Base-by-base conservation (phyloP, 1,140 invertebrate genomes). In the Bombus cullumanus region DNA sequence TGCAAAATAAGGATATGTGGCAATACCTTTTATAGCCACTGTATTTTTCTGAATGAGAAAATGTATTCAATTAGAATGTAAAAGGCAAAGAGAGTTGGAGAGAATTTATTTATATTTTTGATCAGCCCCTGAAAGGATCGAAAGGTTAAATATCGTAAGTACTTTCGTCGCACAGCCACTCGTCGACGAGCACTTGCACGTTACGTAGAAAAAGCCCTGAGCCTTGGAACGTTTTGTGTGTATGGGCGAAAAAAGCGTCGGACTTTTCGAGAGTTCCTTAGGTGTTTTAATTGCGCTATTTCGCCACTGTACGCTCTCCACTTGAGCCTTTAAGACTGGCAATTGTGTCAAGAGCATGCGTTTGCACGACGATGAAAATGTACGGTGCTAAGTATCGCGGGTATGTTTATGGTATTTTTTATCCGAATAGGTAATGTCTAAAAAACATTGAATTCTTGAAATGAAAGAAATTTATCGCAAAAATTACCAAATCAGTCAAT, bases 321-420 rank as follows among this genome's bases (percentile, higher is more conserved):
- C 74, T 83, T 8, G 69, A 68, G 62, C 43, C 81, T 41, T 78
- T 41, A 31, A 69, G 74, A 59, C 74, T 71, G 43, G 74, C 43
- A 83, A 83, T 83, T 78, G 82, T 78, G 82, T 78, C 82, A 78
- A 83, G 82, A 78, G 75, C 64, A 22, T 69, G 75, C 74, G 74
- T 69, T 78, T 62, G 59, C 64, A 39, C 22, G 73, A 22, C 22
- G 74, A 68, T 39, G 39, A 31, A 76, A 76, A 76, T 62, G 59
- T 15, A n/a, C 2, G n/a, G 15, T 53, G 25, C 31, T 18, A 68
- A 41, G 28, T 8, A 37, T n/a, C 3, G 25, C 18, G 47, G 1
- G 3, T 53, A 75, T 25, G 12, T 53, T 43, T 4, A 25, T 18
- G 12, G 31, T 34, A 75, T 25, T 53, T 75, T 74, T 31, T 13